A percentile compares a stretch with the other conserved stretches of the same genome.
phyloP scores from a whole-genome alignment of 2,113 vertebrate genomes.

The Clupea harengus region DNA sequence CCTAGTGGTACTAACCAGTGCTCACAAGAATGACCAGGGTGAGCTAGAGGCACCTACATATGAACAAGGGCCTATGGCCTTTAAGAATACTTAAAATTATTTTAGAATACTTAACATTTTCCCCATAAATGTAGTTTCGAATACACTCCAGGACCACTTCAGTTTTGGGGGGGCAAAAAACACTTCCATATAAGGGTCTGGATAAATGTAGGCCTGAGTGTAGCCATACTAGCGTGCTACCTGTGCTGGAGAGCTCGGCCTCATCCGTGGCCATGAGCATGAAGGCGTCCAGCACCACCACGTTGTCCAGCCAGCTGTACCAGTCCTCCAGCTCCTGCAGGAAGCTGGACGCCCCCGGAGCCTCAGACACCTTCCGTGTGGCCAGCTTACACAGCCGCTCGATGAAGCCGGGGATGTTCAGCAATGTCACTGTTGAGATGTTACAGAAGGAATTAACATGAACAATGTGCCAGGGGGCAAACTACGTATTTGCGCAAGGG shows the following conservation, averaged over 20 bases:
- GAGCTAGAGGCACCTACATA: too few relatives aligned
- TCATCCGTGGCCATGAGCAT: conserved; percentile 96
- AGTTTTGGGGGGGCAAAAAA: neutral
- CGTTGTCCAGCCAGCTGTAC: conserved; percentile 98
- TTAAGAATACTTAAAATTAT: too few relatives aligned
- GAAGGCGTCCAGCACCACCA: conserved; percentile 90
- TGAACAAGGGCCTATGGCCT: too few relatives aligned
- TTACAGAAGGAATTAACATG: neutral
- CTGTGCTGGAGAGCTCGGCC: conserved; percentile 91
- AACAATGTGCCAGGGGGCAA: neutral
- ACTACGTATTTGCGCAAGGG: neutral
- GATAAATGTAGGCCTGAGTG: neutral
- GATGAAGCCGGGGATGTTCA: conserved; percentile 97
- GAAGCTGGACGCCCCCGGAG: conserved; percentile 85
- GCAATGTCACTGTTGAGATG: conserved; percentile 77
- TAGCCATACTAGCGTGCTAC: conserved; percentile 52
- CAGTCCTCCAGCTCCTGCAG: conserved; percentile 96
- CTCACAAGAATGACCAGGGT: too few relatives aligned
- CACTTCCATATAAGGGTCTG: neutral
- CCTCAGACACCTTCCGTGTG: conserved; percentile 92
- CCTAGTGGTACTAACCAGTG: too few relatives aligned
- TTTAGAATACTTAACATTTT: too few relatives aligned
- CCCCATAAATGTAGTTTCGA: neutral
- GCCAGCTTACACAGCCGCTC: conserved; percentile 93
- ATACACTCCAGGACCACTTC: neutral